Percentiles rank a stretch among this genome's conserved stretches.
phyloP scores from a whole-genome alignment of 2,113 vertebrate species.

The Ornithorhynchus anatinus region DNA sequence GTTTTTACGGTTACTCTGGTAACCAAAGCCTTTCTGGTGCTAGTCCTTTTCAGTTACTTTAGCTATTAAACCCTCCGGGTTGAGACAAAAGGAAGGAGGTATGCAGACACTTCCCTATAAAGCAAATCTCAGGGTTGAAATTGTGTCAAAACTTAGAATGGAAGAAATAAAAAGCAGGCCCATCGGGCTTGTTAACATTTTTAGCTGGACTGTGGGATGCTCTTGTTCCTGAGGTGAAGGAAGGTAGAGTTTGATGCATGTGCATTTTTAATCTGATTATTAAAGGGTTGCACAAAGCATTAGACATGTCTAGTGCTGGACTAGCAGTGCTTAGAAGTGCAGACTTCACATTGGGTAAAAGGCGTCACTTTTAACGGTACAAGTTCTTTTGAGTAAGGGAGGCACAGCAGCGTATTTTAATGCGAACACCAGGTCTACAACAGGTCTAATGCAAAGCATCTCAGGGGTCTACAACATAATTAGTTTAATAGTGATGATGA shows the following conservation, averaged over 20 bases:
- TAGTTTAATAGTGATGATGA: neutral
- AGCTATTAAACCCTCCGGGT: slow-evolving; percentile 90
- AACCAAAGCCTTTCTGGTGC: slow-evolving; percentile 87
- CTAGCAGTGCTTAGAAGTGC: neutral
- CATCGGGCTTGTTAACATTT: slow-evolving; percentile 7
- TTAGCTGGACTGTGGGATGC: slow-evolving; percentile 15
- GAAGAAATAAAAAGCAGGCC: slow-evolving; percentile 46
- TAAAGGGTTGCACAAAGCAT: slow-evolving; percentile 18
- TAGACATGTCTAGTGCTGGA: neutral
- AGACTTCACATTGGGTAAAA: slow-evolving; percentile 5
- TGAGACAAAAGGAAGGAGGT: slow-evolving; percentile 94
- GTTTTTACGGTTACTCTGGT: slow-evolving; percentile 97
- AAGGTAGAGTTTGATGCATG: slow-evolving; percentile 5
- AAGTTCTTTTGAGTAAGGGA: fast-evolving
- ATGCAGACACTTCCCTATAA: slow-evolving; percentile 70
- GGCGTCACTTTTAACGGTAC: neutral
- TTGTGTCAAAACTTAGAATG: slow-evolving; percentile 52
- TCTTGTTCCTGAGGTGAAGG: neutral
- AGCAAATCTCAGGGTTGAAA: slow-evolving; percentile 59
- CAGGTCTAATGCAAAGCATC: neutral
- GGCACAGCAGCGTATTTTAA: neutral
- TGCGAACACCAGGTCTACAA: neutral
- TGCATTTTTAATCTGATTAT: slow-evolving; percentile 48
- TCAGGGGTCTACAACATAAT: neutral
- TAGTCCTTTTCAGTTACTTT: slow-evolving; percentile 89